Percentiles rank a stretch among this genome's conserved stretches.
Conservation (phyloP, 2,113 vertebrate species). For the Pyrgilauda ruficollis region DNA sequence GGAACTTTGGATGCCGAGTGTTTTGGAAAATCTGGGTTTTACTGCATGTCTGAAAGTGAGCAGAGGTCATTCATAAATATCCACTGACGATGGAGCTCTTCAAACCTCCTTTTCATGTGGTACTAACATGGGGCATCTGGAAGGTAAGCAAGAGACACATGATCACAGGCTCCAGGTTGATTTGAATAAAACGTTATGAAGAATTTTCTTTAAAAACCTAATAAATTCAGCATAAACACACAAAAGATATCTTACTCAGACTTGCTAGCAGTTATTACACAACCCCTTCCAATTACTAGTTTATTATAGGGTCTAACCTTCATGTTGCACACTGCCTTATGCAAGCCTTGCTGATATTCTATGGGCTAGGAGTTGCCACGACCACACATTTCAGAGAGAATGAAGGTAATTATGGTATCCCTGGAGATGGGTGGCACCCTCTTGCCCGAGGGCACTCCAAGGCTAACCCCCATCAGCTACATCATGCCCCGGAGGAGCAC, state of each 20-base stretch:
- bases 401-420: background rate
- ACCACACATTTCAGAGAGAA: background rate
- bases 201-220: background rate
- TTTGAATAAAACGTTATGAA: background rate
- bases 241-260: background rate
- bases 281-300: background rate
- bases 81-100: rapidly evolving
- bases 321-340: background rate
- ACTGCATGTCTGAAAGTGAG: background rate
- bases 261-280: background rate
- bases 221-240: background rate
- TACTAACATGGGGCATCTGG: background rate
- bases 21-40: background rate
- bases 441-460: background rate
- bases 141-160: background rate
- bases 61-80: background rate
- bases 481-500: background rate
- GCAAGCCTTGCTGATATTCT: background rate
- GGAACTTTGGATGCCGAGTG: background rate
- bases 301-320: background rate
- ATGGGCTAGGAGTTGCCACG: background rate
- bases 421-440: background rate
- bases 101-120: background rate
- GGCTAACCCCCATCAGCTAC: background rate
- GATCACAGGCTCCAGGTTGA: background rate